Base-by-base conservation (phyloP, 2,888 invertebrate genomes). In the Oscheius sp. region DNA sequence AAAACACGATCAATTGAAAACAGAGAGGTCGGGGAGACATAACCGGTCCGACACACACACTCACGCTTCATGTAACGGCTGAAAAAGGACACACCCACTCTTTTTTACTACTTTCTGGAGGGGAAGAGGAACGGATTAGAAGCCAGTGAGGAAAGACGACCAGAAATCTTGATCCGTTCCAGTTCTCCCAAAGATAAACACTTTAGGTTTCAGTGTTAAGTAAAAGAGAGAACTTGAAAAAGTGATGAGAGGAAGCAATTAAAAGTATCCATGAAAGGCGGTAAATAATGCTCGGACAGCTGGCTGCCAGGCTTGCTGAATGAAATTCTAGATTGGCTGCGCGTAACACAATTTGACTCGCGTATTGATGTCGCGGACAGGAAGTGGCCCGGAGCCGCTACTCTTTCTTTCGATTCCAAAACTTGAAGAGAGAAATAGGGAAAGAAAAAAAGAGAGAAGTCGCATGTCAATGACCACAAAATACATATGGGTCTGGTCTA, bases 261-360 rank as follows among this genome's bases (percentile, higher is more conserved):
- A 47, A 35, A 5, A 21, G 55, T 32, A 37, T 13, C 11, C n/a
- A 11, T n/a, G 60, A 11, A 35, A 32, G 60, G 60, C 63, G 63
- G 63, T 63, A 63, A 68, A 68, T 55, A 55, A 68, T 68, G 55
- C 55, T 42, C 55, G 68, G 37, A 53, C 51, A 51, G 66, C 51
- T 53, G 66, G 53, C 66, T 35, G 55, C 29, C 63, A 63, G 68
- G 68, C 35, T 68, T 55, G 68, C 68, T 68, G 68, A 68, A 68
- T 68, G 68, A 68, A 68, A 68, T 70, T 70, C 58, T 70, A 70
- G 58, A 57, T 57, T 57, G 70, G 70, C 70, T 58, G 58, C 70
- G 47, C 70, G 70, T 70, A 70, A 70, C 70, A 70, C 70, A 70
- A 70, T 70, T 70, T 70, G 53, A 70, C 58, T 70, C 70, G 70